These are phyloP conservation scores for Hydrotaea diabolus DNA, from an alignment of 2,888 invertebrate species.

Conservation along the genomic window DNA sequence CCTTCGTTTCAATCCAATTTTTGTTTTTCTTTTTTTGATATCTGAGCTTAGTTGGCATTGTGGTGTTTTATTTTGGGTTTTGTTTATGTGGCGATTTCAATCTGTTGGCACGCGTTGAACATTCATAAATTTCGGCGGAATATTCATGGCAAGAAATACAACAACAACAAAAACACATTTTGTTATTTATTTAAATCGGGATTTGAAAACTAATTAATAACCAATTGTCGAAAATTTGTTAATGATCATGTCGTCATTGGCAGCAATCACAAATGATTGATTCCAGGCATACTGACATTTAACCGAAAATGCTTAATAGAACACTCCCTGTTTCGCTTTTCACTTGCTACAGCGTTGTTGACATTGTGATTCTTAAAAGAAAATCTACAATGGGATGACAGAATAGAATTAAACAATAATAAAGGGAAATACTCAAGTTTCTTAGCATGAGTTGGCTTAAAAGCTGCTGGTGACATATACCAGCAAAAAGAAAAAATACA, in stretches of 20 bases:
- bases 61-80: neutral
- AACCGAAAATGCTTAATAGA: neutral
- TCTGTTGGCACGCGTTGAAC: slow-evolving; percentile 10
- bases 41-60: neutral
- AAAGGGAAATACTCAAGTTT: too few species aligned
- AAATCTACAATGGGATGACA: too few species aligned
- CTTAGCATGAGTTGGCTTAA: too few species aligned
- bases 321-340: neutral
- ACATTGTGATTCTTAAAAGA: too few species aligned
- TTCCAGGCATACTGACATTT: neutral
- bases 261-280: neutral
- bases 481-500: too few species aligned
- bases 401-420: too few species aligned
- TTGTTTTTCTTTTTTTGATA: too few species aligned
- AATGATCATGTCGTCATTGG: neutral
- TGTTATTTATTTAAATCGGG: neutral
- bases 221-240: slow-evolving; percentile 1
- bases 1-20: neutral
- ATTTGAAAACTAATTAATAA: slow-evolving; percentile 7
- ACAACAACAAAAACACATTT: neutral
- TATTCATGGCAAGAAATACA: neutral
- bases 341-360: too few species aligned
- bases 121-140: slow-evolving; percentile 5
- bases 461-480: too few species aligned
- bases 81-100: slow-evolving; percentile 15